Evolutionary conservation across 2,888 invertebrate genomes (phyloP), one percentile per base, ranked within the genome.

Genomic region (Steinernema carpocapsae): DNA sequence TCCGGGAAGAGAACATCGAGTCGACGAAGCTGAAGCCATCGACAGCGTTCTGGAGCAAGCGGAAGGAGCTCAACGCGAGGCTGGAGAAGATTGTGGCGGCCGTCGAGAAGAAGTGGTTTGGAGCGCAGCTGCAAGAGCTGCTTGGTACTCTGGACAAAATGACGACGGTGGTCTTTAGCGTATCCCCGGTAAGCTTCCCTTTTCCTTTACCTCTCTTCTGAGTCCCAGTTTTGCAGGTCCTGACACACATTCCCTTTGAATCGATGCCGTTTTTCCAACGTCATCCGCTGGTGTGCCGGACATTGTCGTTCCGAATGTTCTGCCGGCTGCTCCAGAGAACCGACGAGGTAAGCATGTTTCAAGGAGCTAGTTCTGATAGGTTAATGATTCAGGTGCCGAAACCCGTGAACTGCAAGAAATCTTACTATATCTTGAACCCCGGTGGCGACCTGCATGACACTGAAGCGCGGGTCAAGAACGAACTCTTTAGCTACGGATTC

Each of bases 391-490:
- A 32, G 3, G 72, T 83, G 2, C 85, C 84, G 0, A 80, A 78
- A 12, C 73, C 74, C 46, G 80, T 85, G 10, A 78, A 82, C 32
- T 78, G 81, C 0, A 75, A 78, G 14, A 84, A 82, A 32, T 79
- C 82, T 0, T 85, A 78, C 72, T 85, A 82, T 72, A 76, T 85
- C 12, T 75, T 85, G n/a, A 84, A 85, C 74, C 85, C 85, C 19
- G 81, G 82, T 56, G 84, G 83, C 48, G 82, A 85, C 75, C 71
- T 85, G 29, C 76, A 72, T 0, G 80, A 79, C 7, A 85, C 85
- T 24, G 78, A 83, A 42, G 72, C 78, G 45, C 77, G 85, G 22
- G 78, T 85, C 74, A 51, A 74, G 24, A 74, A 78, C 4, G 79
- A 80, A 64, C 75, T 85, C 12, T 75, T 74, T 26, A 79, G 79